Base-by-base conservation (phyloP, 2,888 invertebrate species). In the Hemistola chrysoprasaria region DNA sequence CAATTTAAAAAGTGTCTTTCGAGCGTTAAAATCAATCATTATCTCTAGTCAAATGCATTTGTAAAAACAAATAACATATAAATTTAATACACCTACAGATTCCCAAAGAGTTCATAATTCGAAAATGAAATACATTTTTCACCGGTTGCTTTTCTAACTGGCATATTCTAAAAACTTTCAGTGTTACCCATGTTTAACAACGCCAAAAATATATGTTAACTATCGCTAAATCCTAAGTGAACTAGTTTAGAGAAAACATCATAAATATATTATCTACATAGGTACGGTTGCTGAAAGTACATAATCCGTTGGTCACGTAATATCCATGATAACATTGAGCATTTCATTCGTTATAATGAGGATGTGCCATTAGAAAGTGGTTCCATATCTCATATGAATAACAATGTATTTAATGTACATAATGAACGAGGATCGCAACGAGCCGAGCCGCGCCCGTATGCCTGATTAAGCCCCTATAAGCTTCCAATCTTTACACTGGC, bases 381-480 rank as follows among this genome's bases (percentile, higher is more conserved):
- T 59, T 38, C 36, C 50, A 57, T 64, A 50, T 54, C 48, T 62
- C 50, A 53, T 57, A 53, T 56, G 40, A 23, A 6, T 5, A 47
- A 47, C 52, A 59, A 56, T 54, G 55, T 62, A 50, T n/a, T n/a
- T n/a, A n/a, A 63, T 63, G 48, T 50, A 56, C 47, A 40, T 44
- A 64, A 65, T 63, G 62, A 71, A 62, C 56, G 43, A 56, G 46
- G 48, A 50, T 53, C 48, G 53, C 50, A 59, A 66, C n/a, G n/a
- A n/a, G n/a, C 66, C 55, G 35, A 61, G 68, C 53, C 50, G 46
- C 53, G 40, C 85, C 83, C 83, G 78, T 69, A 82, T 79, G 56
- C 45, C 40, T 51, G 79, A 85, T 85, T 82, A 59, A 21, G 65
- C 86, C 86, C 86, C 67, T 65, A 85, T 83, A 54, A 49, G 44